Evolutionary conservation across 2,888 invertebrate genomes (phyloP), one percentile per base, ranked within the genome.

Genomic region (Amphipyra tragopoginis): DNA sequence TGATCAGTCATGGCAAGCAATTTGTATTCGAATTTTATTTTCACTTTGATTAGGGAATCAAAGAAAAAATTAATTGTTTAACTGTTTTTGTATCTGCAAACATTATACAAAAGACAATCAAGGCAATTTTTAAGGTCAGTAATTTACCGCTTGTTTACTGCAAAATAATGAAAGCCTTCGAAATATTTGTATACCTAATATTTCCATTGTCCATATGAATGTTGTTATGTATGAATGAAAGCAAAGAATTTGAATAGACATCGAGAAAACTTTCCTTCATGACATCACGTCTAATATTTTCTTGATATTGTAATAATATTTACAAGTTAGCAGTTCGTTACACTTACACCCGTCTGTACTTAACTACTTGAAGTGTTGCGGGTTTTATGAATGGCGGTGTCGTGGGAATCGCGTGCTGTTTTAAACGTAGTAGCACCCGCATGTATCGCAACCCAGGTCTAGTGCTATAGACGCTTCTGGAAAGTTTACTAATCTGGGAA

Each of bases 401-500:
- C 88, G 89, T 91, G 91, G 81, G 90, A 90, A 90, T 81, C 61
- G 74, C 75, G 79, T 82, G 80, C 81, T 56, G 43, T 75, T 78
- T 71, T 67, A 53, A 72, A 67, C 68, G 50, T 73, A 74, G 72
- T 72, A 74, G 63, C 70, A 79, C 79, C 82, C 80, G 81, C 82
- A 85, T 85, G 75, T 66, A 52, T 73, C 44, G 68, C 72, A 55
- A 63, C 56, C 64, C 64, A 75, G 65, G 64, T 71, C 59, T 78
- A 65, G 79, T 80, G 80, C 83, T 77, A 83, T 73, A 82, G 58
- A 64, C 72, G 67, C 61, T 80, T 80, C 84, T 86, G 79, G 91
- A 91, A 89, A 91, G 90, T 90, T 88, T 86, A 87, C 83, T 83
- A 88, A 89, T 87, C 86, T 87, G 86, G 79, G 87, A 89, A 81